A percentile compares a stretch with the other conserved stretches of the same genome.
Evolutionary conservation across 2,888 invertebrate genomes (phyloP).

Genomic region (Drepana falcataria): DNA sequence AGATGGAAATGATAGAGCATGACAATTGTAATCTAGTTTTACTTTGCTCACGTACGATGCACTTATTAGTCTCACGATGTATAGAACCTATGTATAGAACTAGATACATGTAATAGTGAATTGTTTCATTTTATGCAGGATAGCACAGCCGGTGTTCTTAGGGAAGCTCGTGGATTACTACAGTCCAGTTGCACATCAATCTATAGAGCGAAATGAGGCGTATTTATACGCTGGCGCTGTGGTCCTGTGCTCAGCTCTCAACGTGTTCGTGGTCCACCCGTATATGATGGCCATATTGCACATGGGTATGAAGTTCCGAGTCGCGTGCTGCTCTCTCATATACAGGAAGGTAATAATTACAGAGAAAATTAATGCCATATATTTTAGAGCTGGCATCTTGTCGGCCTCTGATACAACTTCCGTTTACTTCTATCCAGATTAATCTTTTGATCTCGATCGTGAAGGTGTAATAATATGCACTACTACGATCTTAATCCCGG

Average conservation of each 20-base stretch:
- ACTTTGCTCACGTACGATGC: not conserved
- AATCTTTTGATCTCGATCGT: no score
- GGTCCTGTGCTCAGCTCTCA: constrained; percentile 84
- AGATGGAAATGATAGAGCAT: not conserved
- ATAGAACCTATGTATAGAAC: constrained; percentile 4
- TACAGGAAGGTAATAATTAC: constrained; percentile 82
- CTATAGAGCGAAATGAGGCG: constrained; percentile 75
- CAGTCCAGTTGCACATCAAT: constrained; percentile 43
- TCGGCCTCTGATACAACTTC: no score
- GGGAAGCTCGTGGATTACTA: constrained; percentile 81
- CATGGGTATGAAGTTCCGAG: constrained; percentile 89
- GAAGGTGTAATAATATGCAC: no score
- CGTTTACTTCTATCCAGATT: no score
- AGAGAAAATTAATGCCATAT: not conserved
- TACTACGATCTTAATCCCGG: no score
- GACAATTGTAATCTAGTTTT: not conserved
- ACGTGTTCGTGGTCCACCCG: constrained; percentile 90
- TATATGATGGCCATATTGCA: constrained; percentile 91
- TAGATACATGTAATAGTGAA: no score
- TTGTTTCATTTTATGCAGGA: constrained; percentile 49
- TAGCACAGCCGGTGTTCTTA: constrained; percentile 81
- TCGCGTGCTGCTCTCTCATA: constrained; percentile 89
- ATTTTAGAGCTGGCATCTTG: no score
- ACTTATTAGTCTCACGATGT: not conserved
- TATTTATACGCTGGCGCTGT: constrained; percentile 87